phyloP scores from a whole-genome alignment of 2,113 vertebrate genomes.

The Dendropsophus ebraccatus region DNA sequence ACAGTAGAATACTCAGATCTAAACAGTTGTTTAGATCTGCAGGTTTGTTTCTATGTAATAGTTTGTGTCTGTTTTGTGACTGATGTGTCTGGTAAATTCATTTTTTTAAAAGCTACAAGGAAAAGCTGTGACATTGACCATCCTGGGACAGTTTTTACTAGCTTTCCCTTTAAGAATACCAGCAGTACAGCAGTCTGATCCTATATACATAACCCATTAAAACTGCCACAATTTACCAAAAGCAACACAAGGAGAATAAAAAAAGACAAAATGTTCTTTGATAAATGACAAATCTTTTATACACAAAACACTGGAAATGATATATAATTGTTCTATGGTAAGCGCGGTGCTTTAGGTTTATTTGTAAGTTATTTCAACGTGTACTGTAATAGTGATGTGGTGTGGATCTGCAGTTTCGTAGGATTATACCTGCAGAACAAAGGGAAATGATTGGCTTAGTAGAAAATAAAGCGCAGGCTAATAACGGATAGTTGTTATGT shows the following conservation, averaged over 20 bases:
- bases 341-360: neutral
- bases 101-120: too few species aligned
- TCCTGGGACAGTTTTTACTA: too few species aligned
- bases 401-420: neutral
- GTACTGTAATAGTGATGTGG: neutral
- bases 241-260: neutral
- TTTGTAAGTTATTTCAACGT: neutral
- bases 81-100: too few species aligned
- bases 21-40: too few species aligned
- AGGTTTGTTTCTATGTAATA: too few species aligned
- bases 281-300: neutral
- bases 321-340: neutral
- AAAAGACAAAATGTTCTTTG: neutral
- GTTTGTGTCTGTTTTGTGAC: too few species aligned
- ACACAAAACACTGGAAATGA: neutral
- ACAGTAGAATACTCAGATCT: too few species aligned
- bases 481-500: conserved; percentile 13
- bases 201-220: too few species aligned
- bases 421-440: neutral
- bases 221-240: neutral
- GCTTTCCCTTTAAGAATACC: too few species aligned
- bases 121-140: too few species aligned
- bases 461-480: neutral
- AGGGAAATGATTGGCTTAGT: neutral
- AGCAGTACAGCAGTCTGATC: too few species aligned